A percentile compares a stretch with the other conserved stretches of the same genome.
These are phyloP conservation scores for Phaenicophaeus curvirostris DNA, from an alignment of 2,797 vertebrate species.

Conservation along the genomic window DNA sequence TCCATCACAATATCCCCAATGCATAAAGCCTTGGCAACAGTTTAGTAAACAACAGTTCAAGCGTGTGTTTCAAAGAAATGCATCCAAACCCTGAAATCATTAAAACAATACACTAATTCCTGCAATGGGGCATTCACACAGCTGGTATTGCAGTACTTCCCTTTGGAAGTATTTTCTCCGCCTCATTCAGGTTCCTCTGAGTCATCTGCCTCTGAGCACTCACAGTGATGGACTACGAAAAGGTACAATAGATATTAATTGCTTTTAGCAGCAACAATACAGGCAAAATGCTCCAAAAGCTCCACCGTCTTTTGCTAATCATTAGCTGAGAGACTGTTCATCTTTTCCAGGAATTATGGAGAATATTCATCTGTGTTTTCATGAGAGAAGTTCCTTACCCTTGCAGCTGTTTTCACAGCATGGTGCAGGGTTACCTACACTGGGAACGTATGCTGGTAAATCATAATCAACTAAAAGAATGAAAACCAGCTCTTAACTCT, in stretches of 20 bases:
- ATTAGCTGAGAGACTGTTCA: not conserved
- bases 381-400: not conserved
- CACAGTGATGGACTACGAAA: not conserved
- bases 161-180: not conserved
- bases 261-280: not conserved
- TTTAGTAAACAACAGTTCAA: slow-evolving; percentile 35
- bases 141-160: not conserved
- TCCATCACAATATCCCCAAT: slow-evolving; percentile 24
- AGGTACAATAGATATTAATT: not conserved
- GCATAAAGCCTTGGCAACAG: slow-evolving; percentile 1
- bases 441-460: not conserved
- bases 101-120: slow-evolving; percentile 12
- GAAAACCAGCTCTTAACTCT: not conserved
- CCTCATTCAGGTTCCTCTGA: not conserved
- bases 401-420: not conserved
- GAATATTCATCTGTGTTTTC: not conserved
- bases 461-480: not conserved
- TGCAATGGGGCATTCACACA: slow-evolving; percentile 21
- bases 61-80: not conserved
- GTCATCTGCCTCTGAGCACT: not conserved
- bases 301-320: not conserved
- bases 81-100: slow-evolving; percentile 31
- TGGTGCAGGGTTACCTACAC: not conserved
- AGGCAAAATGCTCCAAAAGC: not conserved
- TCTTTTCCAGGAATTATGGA: not conserved